These are phyloP conservation scores for Halcyon chelicuti DNA, from an alignment of 2,797 vertebrate species.

Conservation along the genomic window DNA sequence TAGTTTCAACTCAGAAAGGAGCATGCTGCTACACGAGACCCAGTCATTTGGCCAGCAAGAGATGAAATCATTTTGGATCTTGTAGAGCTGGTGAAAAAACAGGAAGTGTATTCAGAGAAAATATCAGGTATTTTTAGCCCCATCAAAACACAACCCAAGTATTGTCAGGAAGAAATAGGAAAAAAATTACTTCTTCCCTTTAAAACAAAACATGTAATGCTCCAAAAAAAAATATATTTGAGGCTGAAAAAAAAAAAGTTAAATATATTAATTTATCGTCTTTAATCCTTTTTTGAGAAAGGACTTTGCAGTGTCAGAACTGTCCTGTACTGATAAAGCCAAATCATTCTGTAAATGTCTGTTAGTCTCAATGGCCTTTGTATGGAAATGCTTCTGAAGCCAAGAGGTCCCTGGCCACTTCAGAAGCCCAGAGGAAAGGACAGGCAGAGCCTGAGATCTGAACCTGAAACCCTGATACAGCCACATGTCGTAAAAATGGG, in stretches of 20 bases:
- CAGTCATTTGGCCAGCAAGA: not conserved
- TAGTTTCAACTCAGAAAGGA: not conserved
- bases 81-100: not conserved
- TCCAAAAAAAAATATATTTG: not conserved
- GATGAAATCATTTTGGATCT: not conserved
- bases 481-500: not conserved
- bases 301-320: not conserved
- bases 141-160: not conserved
- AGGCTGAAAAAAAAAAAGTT: not conserved
- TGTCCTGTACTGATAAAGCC: not conserved
- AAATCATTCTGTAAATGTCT: not conserved
- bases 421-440: not conserved
- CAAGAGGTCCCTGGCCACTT: not conserved
- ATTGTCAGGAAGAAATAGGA: not conserved
- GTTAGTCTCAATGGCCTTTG: not conserved
- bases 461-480: not conserved
- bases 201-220: not conserved
- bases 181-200: not conserved
- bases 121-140: not conserved
- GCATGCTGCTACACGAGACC: not conserved
- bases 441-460: not conserved
- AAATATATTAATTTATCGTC: not conserved
- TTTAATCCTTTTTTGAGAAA: not conserved
- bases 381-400: not conserved
- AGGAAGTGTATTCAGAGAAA: not conserved